A percentile compares a stretch with the other conserved stretches of the same genome.
phyloP scores from a whole-genome alignment of 2,113 vertebrate genomes.

The Typhlomys cinereus region DNA sequence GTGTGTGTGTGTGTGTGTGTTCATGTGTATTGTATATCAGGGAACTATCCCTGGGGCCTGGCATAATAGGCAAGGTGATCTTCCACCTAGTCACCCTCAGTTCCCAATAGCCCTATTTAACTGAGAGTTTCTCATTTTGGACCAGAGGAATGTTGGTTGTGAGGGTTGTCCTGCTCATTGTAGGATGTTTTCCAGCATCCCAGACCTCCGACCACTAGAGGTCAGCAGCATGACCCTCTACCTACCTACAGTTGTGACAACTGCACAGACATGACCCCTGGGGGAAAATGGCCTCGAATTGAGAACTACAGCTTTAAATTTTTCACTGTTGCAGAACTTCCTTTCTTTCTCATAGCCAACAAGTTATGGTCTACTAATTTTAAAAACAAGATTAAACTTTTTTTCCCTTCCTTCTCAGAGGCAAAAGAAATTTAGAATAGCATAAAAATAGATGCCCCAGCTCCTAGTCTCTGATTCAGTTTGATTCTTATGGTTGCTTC shows the following conservation, averaged over 20 bases:
- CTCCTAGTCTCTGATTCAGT: background rate
- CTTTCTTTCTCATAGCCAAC: conserved; percentile 60
- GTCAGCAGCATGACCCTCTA: background rate
- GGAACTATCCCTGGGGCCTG: background rate
- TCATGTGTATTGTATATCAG: background rate
- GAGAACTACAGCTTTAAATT: conserved; percentile 27
- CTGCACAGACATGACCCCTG: background rate
- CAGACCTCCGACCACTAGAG: background rate
- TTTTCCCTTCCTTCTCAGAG: background rate
- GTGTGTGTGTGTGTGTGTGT: background rate
- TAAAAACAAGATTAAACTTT: conserved; percentile 51
- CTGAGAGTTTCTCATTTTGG: background rate
- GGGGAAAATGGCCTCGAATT: conserved; percentile 45
- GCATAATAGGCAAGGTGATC: background rate
- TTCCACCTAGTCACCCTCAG: background rate
- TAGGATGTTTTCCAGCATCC: background rate
- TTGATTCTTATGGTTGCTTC: background rate
- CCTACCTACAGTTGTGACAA: background rate
- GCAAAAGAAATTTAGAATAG: conserved; percentile 6
- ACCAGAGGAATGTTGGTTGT: background rate
- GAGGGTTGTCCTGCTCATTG: background rate
- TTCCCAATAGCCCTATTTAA: background rate
- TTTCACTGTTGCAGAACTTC: conserved; percentile 75
- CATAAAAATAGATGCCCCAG: background rate
- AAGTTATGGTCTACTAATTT: conserved; percentile 50